Percentiles rank a stretch among this genome's conserved stretches.
These are phyloP conservation scores for Salvelinus namaycush DNA, from an alignment of 2,113 vertebrate species.

Conservation along the genomic window DNA sequence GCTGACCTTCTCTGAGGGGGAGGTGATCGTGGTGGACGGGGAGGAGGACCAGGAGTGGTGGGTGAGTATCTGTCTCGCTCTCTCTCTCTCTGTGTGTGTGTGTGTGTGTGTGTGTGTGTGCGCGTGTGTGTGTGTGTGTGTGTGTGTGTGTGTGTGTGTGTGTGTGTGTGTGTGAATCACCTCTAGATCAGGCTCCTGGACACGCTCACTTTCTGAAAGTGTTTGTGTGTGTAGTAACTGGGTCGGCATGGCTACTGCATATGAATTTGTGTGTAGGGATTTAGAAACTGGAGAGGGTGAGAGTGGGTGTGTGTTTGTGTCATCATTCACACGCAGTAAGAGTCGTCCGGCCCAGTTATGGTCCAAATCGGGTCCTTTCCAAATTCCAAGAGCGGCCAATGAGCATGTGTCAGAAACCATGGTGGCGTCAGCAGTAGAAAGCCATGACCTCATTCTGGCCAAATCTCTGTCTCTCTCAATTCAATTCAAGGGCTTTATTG, in stretches of 20 bases:
- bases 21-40: constrained; percentile 94
- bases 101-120: constrained; percentile 88
- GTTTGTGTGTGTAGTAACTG: too few relatives aligned
- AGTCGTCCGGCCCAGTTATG: neutral
- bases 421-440: constrained; percentile 36
- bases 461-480: too few relatives aligned
- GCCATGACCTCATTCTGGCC: constrained; percentile 62
- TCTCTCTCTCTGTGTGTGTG: too few relatives aligned
- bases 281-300: too few relatives aligned
- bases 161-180: constrained; percentile 90
- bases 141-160: constrained; percentile 90
- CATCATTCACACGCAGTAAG: neutral
- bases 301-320: neutral
- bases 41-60: constrained; percentile 99
- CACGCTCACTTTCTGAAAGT: too few relatives aligned
- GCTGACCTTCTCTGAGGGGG: constrained; percentile 94
- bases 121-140: constrained; percentile 93
- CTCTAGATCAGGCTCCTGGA: neutral
- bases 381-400: neutral
- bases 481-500: too few relatives aligned
- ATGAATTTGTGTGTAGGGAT: neutral
- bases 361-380: constrained; percentile 1
- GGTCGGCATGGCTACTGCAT: too few relatives aligned
- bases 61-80: constrained; percentile 83
- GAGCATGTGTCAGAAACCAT: constrained; percentile 40